phyloP scores from a whole-genome alignment of 2,113 vertebrate species.

The Poecile atricapillus region DNA sequence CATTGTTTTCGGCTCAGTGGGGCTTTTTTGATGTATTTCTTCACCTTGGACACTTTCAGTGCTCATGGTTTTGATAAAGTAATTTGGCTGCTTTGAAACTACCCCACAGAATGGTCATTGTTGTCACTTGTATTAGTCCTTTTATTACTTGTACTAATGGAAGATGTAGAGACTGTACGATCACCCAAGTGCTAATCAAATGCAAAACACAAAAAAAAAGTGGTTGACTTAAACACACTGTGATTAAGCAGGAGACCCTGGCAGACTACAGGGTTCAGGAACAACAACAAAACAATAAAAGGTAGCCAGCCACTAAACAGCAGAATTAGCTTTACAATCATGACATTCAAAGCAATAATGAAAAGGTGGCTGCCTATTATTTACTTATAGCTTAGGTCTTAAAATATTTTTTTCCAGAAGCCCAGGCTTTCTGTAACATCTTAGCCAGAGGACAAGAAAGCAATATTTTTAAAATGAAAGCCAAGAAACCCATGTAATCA shows the following conservation, averaged over 20 bases:
- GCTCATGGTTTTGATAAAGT: not conserved
- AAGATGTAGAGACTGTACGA: not conserved
- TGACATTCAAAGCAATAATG: not conserved
- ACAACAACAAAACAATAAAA: not conserved
- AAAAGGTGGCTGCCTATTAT: not conserved
- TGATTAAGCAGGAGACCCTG: not conserved
- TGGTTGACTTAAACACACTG: not conserved
- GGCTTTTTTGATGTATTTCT: not conserved
- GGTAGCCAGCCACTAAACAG: not conserved
- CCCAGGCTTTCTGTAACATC: not conserved
- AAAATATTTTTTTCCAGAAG: not conserved
- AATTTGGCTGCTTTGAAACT: not conserved
- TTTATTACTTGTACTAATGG: not conserved
- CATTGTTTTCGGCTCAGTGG: not conserved
- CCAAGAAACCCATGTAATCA: not conserved
- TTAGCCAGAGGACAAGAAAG: not conserved
- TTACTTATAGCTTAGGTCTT: not conserved
- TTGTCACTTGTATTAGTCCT: not conserved
- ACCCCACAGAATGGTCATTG: no score
- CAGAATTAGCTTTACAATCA: not conserved
- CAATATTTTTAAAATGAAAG: slow-evolving; percentile 37
- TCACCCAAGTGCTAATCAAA: not conserved
- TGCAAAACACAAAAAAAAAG: not conserved
- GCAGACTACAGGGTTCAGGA: not conserved
- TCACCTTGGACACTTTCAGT: not conserved